Percentiles rank a stretch among this genome's conserved stretches.
Conservation (phyloP, 2,888 invertebrate genomes). For the Aspidapion aeneum region DNA sequence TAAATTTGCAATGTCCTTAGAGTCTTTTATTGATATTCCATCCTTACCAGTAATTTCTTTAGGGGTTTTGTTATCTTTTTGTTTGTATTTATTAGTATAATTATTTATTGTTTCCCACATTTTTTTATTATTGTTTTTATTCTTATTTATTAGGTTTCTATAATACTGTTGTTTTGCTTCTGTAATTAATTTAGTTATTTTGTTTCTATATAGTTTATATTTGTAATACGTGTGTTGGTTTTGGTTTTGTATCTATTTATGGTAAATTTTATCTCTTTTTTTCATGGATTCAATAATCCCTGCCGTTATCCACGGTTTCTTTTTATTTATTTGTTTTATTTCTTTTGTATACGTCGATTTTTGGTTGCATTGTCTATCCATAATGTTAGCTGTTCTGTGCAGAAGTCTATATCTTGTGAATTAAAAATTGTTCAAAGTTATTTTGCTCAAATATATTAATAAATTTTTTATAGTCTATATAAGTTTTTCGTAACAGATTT, state of each 20-base stretch:
- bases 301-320: not conserved
- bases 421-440: not conserved
- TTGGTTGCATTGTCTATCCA: not conserved
- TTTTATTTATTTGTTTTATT: not conserved
- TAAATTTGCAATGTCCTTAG: not conserved
- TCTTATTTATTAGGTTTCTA: not conserved
- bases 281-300: not conserved
- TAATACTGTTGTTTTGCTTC: not conserved
- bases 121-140: not conserved
- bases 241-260: not conserved
- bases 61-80: not conserved
- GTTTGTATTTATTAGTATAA: not conserved
- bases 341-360: not conserved
- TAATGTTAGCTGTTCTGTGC: not conserved
- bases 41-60: not conserved
- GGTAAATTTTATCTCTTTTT: not conserved
- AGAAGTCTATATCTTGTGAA: not conserved
- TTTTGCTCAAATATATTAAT: not conserved
- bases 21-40: not conserved
- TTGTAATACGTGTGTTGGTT: not conserved
- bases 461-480: not conserved
- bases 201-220: not conserved
- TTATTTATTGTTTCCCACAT: not conserved
- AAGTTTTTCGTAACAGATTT: too few species aligned
- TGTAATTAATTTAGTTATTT: not conserved